phyloP scores from a whole-genome alignment of 2,113 vertebrate genomes.

The Amphiprion percula region DNA sequence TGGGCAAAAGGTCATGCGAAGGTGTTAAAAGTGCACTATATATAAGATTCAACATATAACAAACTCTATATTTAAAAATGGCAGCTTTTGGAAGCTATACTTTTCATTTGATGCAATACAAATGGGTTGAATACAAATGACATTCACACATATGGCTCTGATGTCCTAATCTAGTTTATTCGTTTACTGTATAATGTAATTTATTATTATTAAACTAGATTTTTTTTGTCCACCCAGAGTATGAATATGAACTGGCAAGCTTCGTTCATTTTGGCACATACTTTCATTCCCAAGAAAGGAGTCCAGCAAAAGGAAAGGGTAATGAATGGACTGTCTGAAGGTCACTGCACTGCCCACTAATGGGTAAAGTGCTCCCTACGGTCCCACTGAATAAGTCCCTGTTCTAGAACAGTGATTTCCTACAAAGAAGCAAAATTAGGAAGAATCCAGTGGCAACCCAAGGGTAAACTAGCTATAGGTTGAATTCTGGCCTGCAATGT shows the following conservation, averaged over 20 bases:
- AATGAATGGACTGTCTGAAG: constrained; percentile 74
- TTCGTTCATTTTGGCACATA: constrained; percentile 27
- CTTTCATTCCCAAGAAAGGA: constrained; percentile 39
- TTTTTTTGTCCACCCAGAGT: neutral
- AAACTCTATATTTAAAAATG: neutral
- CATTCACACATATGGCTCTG: neutral
- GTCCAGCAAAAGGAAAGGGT: constrained; percentile 59
- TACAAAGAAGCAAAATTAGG: constrained; percentile 67
- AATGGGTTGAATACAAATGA: neutral
- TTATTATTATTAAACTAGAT: neutral
- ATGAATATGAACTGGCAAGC: constrained; percentile 18
- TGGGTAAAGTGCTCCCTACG: constrained; percentile 66
- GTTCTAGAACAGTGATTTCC: constrained; percentile 71
- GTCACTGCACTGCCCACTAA: constrained; percentile 73
- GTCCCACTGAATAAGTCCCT: constrained; percentile 60
- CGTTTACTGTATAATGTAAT: neutral
- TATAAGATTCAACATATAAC: neutral
- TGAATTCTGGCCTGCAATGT: constrained; percentile 19
- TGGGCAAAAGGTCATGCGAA: neutral
- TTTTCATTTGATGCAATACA: neutral
- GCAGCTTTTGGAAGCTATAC: too few relatives aligned
- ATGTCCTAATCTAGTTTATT: neutral
- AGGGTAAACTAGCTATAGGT: constrained; percentile 25
- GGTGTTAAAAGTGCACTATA: neutral
- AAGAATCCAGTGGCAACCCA: constrained; percentile 37